Percentiles rank a stretch among this genome's conserved stretches.
Conservation (phyloP, 2,113 vertebrate genomes). For the Labeo rohita region DNA sequence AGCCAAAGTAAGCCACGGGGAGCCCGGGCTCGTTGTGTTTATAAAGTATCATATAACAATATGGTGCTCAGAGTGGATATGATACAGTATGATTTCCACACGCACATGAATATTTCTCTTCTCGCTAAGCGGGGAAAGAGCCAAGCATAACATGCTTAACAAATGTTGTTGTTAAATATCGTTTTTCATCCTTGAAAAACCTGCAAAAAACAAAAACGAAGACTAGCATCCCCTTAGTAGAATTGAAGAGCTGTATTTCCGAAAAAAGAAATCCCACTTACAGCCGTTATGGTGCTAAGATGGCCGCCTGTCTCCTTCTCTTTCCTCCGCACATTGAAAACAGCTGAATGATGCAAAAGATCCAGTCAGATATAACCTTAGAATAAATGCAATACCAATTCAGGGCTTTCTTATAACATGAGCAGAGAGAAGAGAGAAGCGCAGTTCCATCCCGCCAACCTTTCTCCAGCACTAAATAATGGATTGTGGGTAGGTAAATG, state of each 20-base stretch:
- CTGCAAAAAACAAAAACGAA: slow-evolving; percentile 40
- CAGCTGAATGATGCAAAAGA: slow-evolving; percentile 25
- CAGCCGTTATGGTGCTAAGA: neutral
- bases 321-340: slow-evolving; percentile 21
- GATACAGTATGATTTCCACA: slow-evolving; percentile 12
- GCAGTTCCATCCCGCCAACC: slow-evolving; percentile 30
- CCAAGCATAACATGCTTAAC: slow-evolving; percentile 28
- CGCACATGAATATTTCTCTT: neutral
- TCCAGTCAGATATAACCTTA: slow-evolving; percentile 25
- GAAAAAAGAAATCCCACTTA: slow-evolving; percentile 12
- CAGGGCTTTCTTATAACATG: neutral
- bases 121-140: neutral
- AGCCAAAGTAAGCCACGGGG: slow-evolving; percentile 36
- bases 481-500: slow-evolving; percentile 59
- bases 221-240: slow-evolving; percentile 1
- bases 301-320: neutral
- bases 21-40: neutral
- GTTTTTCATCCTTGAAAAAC: slow-evolving; percentile 23
- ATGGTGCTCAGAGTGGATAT: neutral
- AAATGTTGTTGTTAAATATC: slow-evolving; percentile 28
- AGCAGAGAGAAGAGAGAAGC: neutral
- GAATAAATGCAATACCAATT: slow-evolving; percentile 36
- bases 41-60: slow-evolving; percentile 34
- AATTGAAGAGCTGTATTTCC: slow-evolving; percentile 7
- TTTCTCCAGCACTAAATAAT: slow-evolving; percentile 69